Percentiles rank a stretch among this genome's conserved stretches.
Evolutionary conservation across 2,797 vertebrate genomes (phyloP).

Genomic region (Phaenicophaeus curvirostris): DNA sequence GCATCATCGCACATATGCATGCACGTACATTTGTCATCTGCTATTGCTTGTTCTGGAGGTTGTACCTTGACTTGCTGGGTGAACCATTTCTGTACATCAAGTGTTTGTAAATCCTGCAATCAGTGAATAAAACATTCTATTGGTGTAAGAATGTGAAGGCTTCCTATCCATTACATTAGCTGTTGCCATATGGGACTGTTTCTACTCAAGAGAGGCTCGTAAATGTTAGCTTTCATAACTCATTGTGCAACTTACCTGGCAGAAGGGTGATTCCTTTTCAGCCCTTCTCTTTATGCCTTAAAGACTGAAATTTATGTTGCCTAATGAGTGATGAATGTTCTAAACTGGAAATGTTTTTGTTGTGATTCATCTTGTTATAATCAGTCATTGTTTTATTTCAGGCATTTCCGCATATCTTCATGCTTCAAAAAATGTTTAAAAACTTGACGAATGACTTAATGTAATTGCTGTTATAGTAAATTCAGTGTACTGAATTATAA

Average conservation of each 20-base stretch:
- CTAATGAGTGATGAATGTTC: not conserved
- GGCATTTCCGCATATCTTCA: conserved; percentile 22
- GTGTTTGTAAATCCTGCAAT: conserved; percentile 9
- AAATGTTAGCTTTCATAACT: conserved; percentile 56
- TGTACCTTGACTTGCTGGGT: conserved; percentile 15
- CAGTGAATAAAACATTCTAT: conserved; percentile 50
- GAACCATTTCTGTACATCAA: not conserved
- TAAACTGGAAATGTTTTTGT: conserved; percentile 2
- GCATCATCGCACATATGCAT: not conserved
- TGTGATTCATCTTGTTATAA: conserved; percentile 45
- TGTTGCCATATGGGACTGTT: conserved; percentile 58
- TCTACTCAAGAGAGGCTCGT: conserved; percentile 35
- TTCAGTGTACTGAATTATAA: not conserved
- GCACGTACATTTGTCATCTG: not conserved
- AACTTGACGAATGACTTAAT: conserved; percentile 16
- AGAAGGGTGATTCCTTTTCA: conserved; percentile 37
- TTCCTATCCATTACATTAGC: conserved; percentile 44
- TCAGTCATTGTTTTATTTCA: conserved; percentile 35
- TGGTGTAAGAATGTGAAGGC: conserved; percentile 21
- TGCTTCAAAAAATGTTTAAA: conserved; percentile 46
- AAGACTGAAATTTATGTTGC: conserved; percentile 15
- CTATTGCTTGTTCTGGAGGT: not conserved
- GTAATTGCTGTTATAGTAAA: conserved; percentile 10
- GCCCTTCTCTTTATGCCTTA: not conserved
- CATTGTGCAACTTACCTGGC: conserved; percentile 49